Conservation (phyloP, 2,797 vertebrate genomes). For the Aselliscus stoliczkanus region DNA sequence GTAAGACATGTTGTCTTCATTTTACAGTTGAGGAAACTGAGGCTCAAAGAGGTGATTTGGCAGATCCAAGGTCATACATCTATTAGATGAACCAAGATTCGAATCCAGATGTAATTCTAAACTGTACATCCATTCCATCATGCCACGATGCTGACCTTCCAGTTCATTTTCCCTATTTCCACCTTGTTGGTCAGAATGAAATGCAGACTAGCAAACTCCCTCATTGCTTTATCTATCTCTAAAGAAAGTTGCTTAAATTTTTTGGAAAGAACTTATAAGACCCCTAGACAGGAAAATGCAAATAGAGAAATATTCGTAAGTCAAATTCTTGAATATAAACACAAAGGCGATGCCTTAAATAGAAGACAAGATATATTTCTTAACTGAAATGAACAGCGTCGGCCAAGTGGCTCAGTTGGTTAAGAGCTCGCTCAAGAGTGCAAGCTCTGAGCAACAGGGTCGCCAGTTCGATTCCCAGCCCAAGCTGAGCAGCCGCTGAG, state of each 20-base stretch:
- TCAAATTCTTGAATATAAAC: background rate
- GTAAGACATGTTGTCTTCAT: background rate
- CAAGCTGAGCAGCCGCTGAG: too few species aligned
- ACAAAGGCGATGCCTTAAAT: background rate
- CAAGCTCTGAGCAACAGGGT: too few species aligned
- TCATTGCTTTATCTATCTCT: background rate
- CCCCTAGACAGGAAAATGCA: background rate
- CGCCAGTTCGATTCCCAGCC: too few species aligned
- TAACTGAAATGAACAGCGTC: background rate
- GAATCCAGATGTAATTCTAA: background rate
- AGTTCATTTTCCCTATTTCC: background rate
- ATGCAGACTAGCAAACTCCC: background rate
- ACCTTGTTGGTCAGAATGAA: background rate
- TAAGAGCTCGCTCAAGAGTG: too few species aligned
- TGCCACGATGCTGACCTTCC: background rate
- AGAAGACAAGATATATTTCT: conserved; percentile 17
- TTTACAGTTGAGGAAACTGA: conserved; percentile 1
- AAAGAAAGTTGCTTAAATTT: background rate
- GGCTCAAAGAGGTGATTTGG: background rate
- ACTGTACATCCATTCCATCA: background rate
- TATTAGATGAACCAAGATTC: background rate
- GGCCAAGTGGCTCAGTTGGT: too few species aligned
- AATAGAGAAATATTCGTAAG: background rate
- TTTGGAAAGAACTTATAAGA: background rate
- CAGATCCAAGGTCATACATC: background rate